Percentiles rank a stretch among this genome's conserved stretches.
Evolutionary conservation across 2,888 invertebrate species (phyloP).

Genomic region (Abrostola tripartita): DNA sequence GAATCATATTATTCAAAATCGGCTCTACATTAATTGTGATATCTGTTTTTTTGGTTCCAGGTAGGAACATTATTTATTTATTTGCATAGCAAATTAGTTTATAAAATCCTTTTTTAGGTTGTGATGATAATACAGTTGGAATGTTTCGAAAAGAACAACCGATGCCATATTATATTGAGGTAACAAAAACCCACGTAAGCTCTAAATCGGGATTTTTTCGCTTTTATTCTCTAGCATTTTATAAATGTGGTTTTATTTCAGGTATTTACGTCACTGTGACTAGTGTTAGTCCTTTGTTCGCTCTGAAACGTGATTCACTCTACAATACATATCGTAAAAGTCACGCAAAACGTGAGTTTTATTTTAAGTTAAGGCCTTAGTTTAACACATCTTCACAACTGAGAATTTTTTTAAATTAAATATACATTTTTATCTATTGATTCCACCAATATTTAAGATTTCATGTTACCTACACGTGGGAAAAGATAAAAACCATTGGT

Average conservation of each 20-base stretch:
- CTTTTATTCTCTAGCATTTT: constrained; percentile 11
- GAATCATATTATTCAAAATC: constrained; percentile 52
- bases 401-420: not conserved
- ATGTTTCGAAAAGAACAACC: constrained; percentile 1
- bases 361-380: constrained; percentile 41
- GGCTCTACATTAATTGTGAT: constrained; percentile 28
- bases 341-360: constrained; percentile 43
- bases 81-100: not conserved
- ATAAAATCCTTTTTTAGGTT: no score
- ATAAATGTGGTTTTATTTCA: constrained; percentile 39
- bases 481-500: no score
- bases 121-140: not conserved
- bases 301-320: constrained; percentile 42
- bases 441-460: no score
- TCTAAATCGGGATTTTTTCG: constrained; percentile 7
- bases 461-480: no score
- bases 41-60: constrained; percentile 22
- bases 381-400: constrained; percentile 28
- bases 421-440: no score
- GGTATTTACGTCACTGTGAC: constrained; percentile 31
- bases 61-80: not conserved
- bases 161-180: not conserved
- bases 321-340: constrained; percentile 48
- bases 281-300: constrained; percentile 44
- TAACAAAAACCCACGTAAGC: not conserved